phyloP scores from a whole-genome alignment of 2,797 vertebrate species.

The Xyrichtys novacula region DNA sequence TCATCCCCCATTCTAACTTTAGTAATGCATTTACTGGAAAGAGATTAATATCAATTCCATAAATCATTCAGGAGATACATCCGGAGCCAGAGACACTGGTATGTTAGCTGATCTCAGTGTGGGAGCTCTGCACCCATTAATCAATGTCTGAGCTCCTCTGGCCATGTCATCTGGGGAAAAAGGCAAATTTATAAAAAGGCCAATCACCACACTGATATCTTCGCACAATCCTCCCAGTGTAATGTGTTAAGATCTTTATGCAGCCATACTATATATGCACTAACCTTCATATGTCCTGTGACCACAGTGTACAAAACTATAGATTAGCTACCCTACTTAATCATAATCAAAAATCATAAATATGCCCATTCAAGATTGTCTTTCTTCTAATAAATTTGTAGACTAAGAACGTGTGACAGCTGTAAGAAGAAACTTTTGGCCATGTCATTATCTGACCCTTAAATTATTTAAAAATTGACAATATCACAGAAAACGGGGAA shows the following conservation, averaged over 20 bases:
- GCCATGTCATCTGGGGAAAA: conserved; percentile 83
- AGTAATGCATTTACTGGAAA: conserved; percentile 96
- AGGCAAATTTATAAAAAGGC: conserved; percentile 66
- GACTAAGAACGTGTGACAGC: background rate
- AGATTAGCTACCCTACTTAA: conserved; percentile 3
- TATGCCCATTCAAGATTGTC: background rate
- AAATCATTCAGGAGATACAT: conserved; percentile 95
- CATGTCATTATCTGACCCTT: conserved; percentile 14
- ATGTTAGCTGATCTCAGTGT: conserved; percentile 91
- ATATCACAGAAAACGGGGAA: conserved; percentile 10
- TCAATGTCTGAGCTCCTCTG: conserved; percentile 87
- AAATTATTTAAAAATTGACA: conserved; percentile 25
- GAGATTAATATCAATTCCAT: conserved; percentile 98
- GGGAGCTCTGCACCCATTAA: conserved; percentile 82
- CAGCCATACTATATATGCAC: background rate
- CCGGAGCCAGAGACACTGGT: conserved; percentile 88
- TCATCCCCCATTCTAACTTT: conserved; percentile 89
- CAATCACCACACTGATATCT: conserved; percentile 61
- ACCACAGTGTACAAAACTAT: conserved; percentile 15
- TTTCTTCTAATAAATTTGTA: conserved; percentile 9
- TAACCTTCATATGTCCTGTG: conserved; percentile 38
- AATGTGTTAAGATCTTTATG: conserved; percentile 45
- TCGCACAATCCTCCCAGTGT: conserved; percentile 41
- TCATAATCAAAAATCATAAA: conserved; percentile 16
- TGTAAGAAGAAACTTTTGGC: background rate